Conservation (phyloP, 2,888 invertebrate species). For the Acleris holmiana region DNA sequence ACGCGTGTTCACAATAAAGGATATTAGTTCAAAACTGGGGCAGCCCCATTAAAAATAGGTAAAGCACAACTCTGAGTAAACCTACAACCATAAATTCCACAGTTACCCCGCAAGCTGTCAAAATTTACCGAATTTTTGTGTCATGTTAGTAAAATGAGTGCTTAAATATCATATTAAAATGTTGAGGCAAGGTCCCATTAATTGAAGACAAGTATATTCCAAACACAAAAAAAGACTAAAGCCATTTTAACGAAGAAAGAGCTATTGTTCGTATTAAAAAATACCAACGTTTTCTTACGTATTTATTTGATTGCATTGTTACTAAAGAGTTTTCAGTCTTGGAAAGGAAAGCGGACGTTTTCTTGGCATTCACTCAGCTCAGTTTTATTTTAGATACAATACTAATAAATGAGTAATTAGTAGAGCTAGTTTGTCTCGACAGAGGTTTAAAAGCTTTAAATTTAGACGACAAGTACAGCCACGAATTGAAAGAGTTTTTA, state of each 20-base stretch:
- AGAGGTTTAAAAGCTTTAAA: too few relatives aligned
- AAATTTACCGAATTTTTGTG: background rate
- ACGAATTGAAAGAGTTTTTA: too few relatives aligned
- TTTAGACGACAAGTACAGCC: too few relatives aligned
- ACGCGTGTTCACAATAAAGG: conserved; percentile 1
- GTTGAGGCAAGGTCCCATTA: too few relatives aligned
- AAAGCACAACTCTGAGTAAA: too few relatives aligned
- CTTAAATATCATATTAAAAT: too few relatives aligned
- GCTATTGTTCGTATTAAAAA: conserved; percentile 23
- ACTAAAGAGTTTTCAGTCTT: conserved; percentile 13
- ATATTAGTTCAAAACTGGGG: background rate
- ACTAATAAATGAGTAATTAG: background rate
- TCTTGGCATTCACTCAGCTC: conserved; percentile 5
- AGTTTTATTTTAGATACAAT: conserved; percentile 8
- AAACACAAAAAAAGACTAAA: background rate
- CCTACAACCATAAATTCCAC: background rate
- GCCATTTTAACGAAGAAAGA: conserved; percentile 3
- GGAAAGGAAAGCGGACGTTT: conserved; percentile 11
- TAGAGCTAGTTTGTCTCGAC: background rate
- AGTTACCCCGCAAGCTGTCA: background rate
- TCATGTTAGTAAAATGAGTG: too few relatives aligned
- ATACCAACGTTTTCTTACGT: conserved; percentile 9
- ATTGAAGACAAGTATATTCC: too few relatives aligned
- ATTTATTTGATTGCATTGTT: conserved; percentile 22
- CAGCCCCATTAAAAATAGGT: conserved; percentile 1